Evolutionary conservation across 2,797 vertebrate genomes (phyloP), one percentile per base, ranked within the genome.

Genomic region (Chelon auratus): DNA sequence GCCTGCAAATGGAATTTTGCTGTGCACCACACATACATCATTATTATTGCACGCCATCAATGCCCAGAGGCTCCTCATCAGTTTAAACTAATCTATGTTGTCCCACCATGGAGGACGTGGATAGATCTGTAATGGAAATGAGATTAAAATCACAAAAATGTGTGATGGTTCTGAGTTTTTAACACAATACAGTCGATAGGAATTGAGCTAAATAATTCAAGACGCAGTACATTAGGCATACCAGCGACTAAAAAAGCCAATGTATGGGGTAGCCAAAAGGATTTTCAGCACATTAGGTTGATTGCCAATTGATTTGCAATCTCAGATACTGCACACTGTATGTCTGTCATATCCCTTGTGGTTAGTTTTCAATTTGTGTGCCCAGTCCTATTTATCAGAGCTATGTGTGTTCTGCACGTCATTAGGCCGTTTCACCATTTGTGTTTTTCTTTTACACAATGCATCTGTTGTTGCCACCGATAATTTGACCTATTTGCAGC

Each of bases 1-100:
- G 68, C 62, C 75, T 72, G 70, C 74, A 81, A 84, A 89, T 72
- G 47, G 57, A 78, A 80, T 81, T 84, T 51, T 72, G 71, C 65
- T 80, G 64, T 71, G 57, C 75, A 82, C 67, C 68, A 76, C 72
- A 81, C 71, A 82, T 77, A 76, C 55, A 72, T 85, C 57, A 77
- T 82, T 52, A 81, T 81, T 66, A 81, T 15, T 56, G 62, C 60
- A 79, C 77, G 62, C 54, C 39, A 78, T 68, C 62, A 69, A 64
- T 14, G 36, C 65, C 63, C 53, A 78, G 20, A 78, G 62, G 77
- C 69, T 75, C 63, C 51, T 72, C 37, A 65, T 76, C 66, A 72
- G 62, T 66, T 82, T 74, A 80, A 69, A 64, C 77, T 40, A 50
- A 76, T 58, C 63, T 45, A 30, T 37, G 64, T 22, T 42, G 20